A percentile compares a stretch with the other conserved stretches of the same genome.
phyloP scores from a whole-genome alignment of 2,888 invertebrate genomes.

The Phaonia tiefii region DNA sequence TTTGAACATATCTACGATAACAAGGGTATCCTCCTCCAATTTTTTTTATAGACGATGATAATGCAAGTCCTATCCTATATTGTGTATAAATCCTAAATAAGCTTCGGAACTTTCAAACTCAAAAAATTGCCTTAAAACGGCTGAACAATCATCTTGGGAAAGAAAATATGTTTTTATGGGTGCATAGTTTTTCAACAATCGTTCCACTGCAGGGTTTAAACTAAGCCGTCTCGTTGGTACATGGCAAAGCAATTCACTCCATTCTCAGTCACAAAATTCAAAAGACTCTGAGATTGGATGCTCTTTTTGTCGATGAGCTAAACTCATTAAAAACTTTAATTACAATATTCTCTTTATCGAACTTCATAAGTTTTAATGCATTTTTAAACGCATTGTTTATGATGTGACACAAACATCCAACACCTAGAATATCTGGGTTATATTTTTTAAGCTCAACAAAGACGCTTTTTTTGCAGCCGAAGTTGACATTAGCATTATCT shows the following conservation, averaged over 20 bases:
- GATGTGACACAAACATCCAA: slow-evolving; percentile 42
- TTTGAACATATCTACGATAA: slow-evolving; percentile 44
- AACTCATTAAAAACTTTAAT: slow-evolving; percentile 57
- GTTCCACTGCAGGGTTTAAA: slow-evolving; percentile 48
- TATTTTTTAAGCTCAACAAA: slow-evolving; percentile 56
- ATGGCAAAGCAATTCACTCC: slow-evolving; percentile 53
- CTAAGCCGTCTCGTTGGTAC: slow-evolving; percentile 53
- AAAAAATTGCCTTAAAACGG: slow-evolving; percentile 49
- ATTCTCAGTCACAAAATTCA: slow-evolving; percentile 47
- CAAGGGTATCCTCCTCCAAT: slow-evolving; percentile 38
- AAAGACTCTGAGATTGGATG: slow-evolving; percentile 37
- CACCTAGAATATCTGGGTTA: slow-evolving; percentile 33
- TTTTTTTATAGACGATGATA: slow-evolving; percentile 34
- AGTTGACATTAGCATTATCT: slow-evolving; percentile 57
- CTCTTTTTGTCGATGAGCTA: slow-evolving; percentile 46
- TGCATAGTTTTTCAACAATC: slow-evolving; percentile 46
- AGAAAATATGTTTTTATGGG: slow-evolving; percentile 52
- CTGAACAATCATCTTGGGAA: slow-evolving; percentile 38
- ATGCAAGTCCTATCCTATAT: slow-evolving; percentile 18
- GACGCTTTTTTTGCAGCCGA: slow-evolving; percentile 56
- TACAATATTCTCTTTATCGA: slow-evolving; percentile 53
- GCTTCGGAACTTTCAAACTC: slow-evolving; percentile 47
- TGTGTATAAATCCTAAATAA: slow-evolving; percentile 48
- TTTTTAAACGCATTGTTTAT: slow-evolving; percentile 54
- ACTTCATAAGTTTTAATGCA: slow-evolving; percentile 38